These are phyloP conservation scores for Phaethornis superciliosus DNA, from an alignment of 2,113 vertebrate species.

Conservation along the genomic window DNA sequence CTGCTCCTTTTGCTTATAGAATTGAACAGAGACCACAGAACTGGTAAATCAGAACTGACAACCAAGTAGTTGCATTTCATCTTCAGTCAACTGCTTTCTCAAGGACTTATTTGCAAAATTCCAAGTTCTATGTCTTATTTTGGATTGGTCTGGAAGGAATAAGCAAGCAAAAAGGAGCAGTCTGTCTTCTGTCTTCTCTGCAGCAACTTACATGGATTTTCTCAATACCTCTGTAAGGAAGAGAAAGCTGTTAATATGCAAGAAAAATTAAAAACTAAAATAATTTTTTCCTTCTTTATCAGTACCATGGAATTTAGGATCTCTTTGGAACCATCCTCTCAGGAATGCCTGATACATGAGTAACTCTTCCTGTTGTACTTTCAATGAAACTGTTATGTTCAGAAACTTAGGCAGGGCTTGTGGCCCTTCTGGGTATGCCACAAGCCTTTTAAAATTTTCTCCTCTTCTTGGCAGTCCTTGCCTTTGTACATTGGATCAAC, in stretches of 20 bases:
- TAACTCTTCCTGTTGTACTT: background rate
- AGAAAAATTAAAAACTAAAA: background rate
- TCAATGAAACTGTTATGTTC: background rate
- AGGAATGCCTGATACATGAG: background rate
- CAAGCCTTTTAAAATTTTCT: background rate
- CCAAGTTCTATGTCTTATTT: background rate
- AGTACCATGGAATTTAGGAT: background rate
- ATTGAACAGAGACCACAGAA: background rate
- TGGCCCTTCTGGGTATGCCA: background rate
- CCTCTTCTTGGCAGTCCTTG: background rate
- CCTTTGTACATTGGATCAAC: background rate
- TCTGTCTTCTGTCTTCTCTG: background rate
- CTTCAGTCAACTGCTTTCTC: background rate
- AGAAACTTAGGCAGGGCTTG: background rate
- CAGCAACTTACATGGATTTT: background rate
- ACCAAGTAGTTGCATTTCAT: background rate
- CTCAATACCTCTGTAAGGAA: background rate
- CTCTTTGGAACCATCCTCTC: background rate
- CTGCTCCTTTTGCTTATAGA: background rate
- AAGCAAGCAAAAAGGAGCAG: slow-evolving; percentile 6
- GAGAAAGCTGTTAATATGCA: background rate
- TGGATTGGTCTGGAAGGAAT: background rate
- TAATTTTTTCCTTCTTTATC: background rate
- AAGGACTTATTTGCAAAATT: slow-evolving; percentile 20
- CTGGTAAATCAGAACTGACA: background rate